phyloP scores from a whole-genome alignment of 2,113 vertebrate genomes.

The Stigmatopora nigra region DNA sequence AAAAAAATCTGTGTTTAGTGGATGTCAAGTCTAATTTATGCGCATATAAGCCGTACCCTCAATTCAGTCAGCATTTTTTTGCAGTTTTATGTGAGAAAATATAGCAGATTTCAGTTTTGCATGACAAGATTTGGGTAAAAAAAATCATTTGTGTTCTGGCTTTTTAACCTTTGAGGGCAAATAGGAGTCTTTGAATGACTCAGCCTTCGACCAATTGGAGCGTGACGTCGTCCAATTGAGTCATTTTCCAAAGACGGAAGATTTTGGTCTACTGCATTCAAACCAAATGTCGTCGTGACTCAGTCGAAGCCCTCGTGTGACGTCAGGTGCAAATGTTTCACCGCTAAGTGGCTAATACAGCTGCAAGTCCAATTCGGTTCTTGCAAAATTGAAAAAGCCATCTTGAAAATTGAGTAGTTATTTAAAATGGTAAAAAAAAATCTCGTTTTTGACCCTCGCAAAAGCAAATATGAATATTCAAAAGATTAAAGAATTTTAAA shows the following conservation, averaged over 20 bases:
- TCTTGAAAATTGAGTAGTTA: constrained; percentile 54
- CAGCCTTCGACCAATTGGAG: constrained; percentile 9
- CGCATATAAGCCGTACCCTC: too few species aligned
- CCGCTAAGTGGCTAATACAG: constrained; percentile 52
- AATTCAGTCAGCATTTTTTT: too few species aligned
- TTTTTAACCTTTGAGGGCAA: not conserved
- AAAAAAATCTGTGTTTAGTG: too few species aligned
- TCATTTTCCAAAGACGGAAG: not conserved
- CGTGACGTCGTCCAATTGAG: not conserved
- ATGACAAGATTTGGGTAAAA: too few species aligned
- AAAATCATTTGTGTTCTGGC: not conserved
- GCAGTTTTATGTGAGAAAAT: too few species aligned
- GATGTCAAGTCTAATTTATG: too few species aligned
- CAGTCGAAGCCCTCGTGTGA: not conserved
- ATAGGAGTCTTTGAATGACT: constrained; percentile 8
- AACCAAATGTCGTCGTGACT: not conserved
- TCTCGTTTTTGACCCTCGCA: too few species aligned
- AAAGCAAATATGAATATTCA: too few species aligned
- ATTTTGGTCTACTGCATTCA: not conserved
- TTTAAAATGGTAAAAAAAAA: too few species aligned
- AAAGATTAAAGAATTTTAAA: too few species aligned
- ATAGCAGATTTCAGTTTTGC: too few species aligned
- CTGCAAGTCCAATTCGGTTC: constrained; percentile 24
- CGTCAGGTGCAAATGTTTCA: constrained; percentile 1
- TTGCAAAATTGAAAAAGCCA: constrained; percentile 41